phyloP scores from a whole-genome alignment of 2,113 vertebrate species.

The Burhinus oedicnemus region DNA sequence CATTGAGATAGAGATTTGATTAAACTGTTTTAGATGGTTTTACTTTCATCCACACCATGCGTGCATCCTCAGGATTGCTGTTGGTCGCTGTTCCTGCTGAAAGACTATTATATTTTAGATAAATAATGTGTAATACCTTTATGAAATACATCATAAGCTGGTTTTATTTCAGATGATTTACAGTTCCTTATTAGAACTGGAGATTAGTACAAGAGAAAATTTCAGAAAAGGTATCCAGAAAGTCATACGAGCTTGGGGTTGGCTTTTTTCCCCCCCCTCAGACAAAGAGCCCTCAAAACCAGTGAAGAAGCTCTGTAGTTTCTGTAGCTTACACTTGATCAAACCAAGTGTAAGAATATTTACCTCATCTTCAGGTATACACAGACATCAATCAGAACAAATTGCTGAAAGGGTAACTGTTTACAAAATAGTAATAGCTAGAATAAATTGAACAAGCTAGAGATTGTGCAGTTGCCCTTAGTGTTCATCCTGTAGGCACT shows the following conservation, averaged over 20 bases:
- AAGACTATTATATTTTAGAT: background rate
- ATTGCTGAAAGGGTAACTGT: background rate
- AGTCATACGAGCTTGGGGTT: background rate
- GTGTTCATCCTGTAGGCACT: background rate
- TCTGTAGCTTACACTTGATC: background rate
- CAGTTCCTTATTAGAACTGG: background rate
- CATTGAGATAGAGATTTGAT: background rate
- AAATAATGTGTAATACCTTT: background rate
- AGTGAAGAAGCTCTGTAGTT: background rate
- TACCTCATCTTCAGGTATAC: background rate
- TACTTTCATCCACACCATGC: background rate
- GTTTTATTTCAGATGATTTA: background rate
- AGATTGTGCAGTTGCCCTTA: background rate
- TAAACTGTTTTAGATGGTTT: background rate
- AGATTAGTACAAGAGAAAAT: background rate
- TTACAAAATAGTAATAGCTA: background rate
- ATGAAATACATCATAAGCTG: background rate
- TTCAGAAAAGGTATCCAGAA: background rate
- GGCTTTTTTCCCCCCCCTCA: background rate
- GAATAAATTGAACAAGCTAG: background rate
- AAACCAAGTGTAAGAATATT: background rate
- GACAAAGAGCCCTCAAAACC: background rate
- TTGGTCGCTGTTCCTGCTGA: background rate
- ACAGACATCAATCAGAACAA: background rate
- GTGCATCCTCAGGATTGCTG: background rate